These are phyloP conservation scores for Megaceryle alcyon DNA, from an alignment of 2,797 vertebrate species.

Conservation along the genomic window DNA sequence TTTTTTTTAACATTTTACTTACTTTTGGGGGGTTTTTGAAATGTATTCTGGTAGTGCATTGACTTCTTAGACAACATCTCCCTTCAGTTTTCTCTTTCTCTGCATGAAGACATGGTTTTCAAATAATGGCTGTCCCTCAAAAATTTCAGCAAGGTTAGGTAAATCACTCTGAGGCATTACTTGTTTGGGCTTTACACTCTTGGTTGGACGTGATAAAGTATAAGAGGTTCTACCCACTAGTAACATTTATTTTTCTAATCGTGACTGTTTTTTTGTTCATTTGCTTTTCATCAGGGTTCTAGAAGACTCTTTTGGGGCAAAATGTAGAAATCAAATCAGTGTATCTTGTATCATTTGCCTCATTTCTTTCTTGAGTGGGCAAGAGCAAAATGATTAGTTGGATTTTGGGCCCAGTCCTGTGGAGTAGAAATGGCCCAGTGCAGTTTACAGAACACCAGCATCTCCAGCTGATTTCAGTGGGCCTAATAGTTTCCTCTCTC, in stretches of 20 bases:
- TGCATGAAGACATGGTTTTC: neutral
- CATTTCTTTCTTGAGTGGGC: neutral
- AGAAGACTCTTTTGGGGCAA: neutral
- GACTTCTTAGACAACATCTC: slow-evolving; percentile 27
- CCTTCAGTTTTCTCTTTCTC: neutral
- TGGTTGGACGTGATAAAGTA: neutral
- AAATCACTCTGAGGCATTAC: neutral
- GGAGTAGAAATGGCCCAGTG: neutral
- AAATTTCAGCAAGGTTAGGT: neutral
- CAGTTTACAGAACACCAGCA: neutral
- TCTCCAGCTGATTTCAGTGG: neutral
- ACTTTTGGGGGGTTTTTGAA: slow-evolving; percentile 52
- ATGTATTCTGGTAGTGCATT: neutral
- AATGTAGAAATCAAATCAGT: neutral
- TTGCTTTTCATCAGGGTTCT: neutral
- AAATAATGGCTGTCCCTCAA: neutral
- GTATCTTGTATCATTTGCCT: neutral
- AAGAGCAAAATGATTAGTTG: neutral
- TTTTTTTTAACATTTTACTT: slow-evolving; percentile 17
- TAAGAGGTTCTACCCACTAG: neutral
- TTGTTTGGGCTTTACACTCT: neutral
- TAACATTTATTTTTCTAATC: neutral
- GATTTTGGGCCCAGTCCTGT: neutral
- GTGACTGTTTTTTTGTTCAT: neutral
- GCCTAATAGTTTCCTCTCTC: neutral